Evolutionary conservation across 2,113 vertebrate genomes (phyloP).

Genomic region (Coreoperca whiteheadi): DNA sequence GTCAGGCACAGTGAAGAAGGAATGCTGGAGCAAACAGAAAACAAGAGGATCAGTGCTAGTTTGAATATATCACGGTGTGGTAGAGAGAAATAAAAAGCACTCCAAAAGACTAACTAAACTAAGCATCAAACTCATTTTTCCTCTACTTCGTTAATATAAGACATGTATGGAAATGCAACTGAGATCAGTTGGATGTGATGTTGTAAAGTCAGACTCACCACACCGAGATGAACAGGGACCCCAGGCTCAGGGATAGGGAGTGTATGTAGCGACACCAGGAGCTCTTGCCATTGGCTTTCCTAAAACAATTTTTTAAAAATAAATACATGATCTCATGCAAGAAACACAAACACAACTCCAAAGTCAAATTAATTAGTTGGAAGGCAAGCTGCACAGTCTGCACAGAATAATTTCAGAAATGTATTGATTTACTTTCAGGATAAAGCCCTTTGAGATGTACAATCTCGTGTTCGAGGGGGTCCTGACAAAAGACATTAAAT

Average conservation of each 20-base stretch:
- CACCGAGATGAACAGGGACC: slow-evolving; percentile 91
- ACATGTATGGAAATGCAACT: neutral
- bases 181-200: neutral
- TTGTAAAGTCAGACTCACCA: slow-evolving; percentile 85
- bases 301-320: slow-evolving; percentile 76
- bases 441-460: too few species aligned
- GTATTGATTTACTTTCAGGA: too few species aligned
- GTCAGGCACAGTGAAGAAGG: slow-evolving; percentile 97
- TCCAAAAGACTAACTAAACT: neutral
- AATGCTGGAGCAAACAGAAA: slow-evolving; percentile 86
- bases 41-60: neutral
- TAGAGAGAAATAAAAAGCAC: neutral
- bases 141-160: neutral
- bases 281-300: slow-evolving; percentile 92
- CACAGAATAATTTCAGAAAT: neutral
- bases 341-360: neutral
- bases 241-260: slow-evolving; percentile 92
- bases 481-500: too few species aligned
- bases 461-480: too few species aligned
- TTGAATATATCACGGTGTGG: neutral
- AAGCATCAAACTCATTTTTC: neutral
- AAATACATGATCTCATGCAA: neutral
- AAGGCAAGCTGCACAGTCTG: neutral
- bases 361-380: neutral
- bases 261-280: slow-evolving; percentile 90